Conservation (phyloP, 2,888 invertebrate genomes). For the Leptopterna dolabrata region DNA sequence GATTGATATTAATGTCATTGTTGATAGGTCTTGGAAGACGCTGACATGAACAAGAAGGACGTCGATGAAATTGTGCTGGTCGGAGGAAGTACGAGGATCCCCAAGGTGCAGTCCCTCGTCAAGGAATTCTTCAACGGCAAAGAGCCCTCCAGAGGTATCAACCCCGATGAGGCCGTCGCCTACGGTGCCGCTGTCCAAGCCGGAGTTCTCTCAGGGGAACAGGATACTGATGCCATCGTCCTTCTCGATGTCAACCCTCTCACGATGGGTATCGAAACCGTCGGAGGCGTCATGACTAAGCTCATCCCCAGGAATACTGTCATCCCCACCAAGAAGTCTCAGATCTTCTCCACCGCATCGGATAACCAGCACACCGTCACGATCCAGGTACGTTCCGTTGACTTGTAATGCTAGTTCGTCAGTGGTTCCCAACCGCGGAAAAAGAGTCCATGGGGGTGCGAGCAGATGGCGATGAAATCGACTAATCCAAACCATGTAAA, state of each 20-base stretch:
- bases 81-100: conserved; percentile 98
- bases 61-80: conserved; percentile 99
- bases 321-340: conserved; percentile 98
- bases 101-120: conserved; percentile 93
- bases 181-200: conserved; percentile 99
- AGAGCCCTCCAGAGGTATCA: conserved; percentile 97
- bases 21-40: conserved; percentile 85
- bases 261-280: conserved; percentile 99
- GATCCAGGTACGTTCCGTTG: conserved; percentile 77
- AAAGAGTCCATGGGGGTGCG: no score
- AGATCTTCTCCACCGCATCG: conserved; percentile 98
- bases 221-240: conserved; percentile 96
- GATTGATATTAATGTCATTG: not conserved
- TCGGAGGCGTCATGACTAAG: conserved; percentile 99
- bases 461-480: no score
- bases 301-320: conserved; percentile 97
- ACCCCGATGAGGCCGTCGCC: conserved; percentile 99
- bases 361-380: conserved; percentile 99
- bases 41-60: conserved; percentile 98
- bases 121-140: conserved; percentile 97
- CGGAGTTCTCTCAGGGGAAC: conserved; percentile 96
- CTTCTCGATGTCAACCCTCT: conserved; percentile 98
- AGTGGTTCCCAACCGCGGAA: no score
- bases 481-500: no score
- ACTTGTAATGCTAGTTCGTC: no score